phyloP scores from a whole-genome alignment of 2,113 vertebrate species.

The Pao palembangensis region DNA sequence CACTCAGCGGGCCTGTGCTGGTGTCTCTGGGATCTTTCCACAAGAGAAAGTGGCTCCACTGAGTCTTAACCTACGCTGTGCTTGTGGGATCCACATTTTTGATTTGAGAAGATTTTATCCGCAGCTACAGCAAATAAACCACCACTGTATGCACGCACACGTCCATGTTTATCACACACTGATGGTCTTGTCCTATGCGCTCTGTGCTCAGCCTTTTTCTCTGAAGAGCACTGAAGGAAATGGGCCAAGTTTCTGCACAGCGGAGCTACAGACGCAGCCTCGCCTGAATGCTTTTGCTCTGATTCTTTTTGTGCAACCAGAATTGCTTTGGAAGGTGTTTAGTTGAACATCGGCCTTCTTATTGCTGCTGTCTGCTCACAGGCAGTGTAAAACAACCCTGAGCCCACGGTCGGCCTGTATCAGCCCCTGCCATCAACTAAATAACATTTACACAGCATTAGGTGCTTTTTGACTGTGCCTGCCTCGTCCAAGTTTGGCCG shows the following conservation, averaged over 20 bases:
- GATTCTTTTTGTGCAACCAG: conserved; percentile 59
- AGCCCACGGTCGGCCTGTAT: conserved; percentile 43
- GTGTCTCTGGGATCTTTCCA: conserved; percentile 52
- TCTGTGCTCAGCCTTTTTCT: conserved; percentile 52
- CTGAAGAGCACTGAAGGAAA: conserved; percentile 46
- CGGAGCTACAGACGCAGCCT: conserved; percentile 30
- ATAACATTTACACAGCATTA: conserved; percentile 75
- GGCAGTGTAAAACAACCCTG: conserved; percentile 53
- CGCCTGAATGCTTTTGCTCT: conserved; percentile 43
- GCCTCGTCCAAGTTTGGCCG: conserved; percentile 54
- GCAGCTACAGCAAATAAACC: conserved; percentile 32
- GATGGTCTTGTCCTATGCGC: conserved; percentile 30
- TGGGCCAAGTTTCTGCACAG: conserved; percentile 37
- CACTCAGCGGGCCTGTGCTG: conserved; percentile 46
- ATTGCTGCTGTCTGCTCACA: conserved; percentile 59
- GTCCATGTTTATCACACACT: conserved; percentile 36
- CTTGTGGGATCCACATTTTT: conserved; percentile 45
- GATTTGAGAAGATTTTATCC: conserved; percentile 40
- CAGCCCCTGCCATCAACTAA: conserved; percentile 64
- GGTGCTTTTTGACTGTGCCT: conserved; percentile 58
- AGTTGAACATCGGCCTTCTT: conserved; percentile 43
- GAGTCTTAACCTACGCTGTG: conserved; percentile 56
- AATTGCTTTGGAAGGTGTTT: conserved; percentile 58
- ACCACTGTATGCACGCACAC: conserved; percentile 21
- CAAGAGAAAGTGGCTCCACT: conserved; percentile 52